Evolutionary conservation across 92 coral and sea anemone genomes (phyloP).

Genomic region (Epizoanthus illoricatus): DNA sequence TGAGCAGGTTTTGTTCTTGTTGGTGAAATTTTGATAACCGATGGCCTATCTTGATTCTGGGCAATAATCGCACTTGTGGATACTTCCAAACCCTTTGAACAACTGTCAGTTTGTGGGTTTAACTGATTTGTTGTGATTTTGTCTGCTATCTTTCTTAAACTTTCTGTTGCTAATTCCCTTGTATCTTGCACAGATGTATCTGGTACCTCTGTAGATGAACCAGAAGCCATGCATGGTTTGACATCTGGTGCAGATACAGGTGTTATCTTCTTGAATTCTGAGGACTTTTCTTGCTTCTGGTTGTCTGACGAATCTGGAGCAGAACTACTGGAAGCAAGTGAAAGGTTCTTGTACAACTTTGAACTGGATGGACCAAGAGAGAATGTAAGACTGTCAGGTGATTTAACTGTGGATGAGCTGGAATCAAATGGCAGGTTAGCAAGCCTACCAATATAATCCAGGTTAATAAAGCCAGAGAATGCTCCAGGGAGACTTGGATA

Average conservation of each 20-base stretch:
- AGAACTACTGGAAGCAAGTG: not conserved
- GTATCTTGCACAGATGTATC: not conserved
- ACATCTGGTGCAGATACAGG: not conserved
- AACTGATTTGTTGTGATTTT: not conserved
- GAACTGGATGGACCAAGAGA: constrained; percentile 29
- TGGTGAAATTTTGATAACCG: constrained; percentile 39
- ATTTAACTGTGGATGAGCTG: not conserved
- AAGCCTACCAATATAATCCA: constrained; percentile 4
- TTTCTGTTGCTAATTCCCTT: constrained; percentile 29
- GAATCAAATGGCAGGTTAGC: constrained; percentile 13
- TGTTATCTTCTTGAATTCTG: not conserved
- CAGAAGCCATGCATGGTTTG: not conserved
- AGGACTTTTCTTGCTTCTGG: not conserved
- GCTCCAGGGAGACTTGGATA: constrained; percentile 43
- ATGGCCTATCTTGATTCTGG: constrained; percentile 39
- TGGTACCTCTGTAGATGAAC: not conserved
- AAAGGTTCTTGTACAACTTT: not conserved
- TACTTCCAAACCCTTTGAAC: not conserved
- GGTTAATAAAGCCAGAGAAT: constrained; percentile 40
- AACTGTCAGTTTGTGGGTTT: not conserved
- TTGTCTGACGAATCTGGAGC: not conserved
- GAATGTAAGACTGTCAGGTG: not conserved
- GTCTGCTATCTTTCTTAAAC: constrained; percentile 21
- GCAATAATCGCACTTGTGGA: constrained; percentile 35
- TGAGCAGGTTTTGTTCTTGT: constrained; percentile 19